Evolutionary conservation across 2,797 vertebrate genomes (phyloP).

Genomic region (Alca torda): DNA sequence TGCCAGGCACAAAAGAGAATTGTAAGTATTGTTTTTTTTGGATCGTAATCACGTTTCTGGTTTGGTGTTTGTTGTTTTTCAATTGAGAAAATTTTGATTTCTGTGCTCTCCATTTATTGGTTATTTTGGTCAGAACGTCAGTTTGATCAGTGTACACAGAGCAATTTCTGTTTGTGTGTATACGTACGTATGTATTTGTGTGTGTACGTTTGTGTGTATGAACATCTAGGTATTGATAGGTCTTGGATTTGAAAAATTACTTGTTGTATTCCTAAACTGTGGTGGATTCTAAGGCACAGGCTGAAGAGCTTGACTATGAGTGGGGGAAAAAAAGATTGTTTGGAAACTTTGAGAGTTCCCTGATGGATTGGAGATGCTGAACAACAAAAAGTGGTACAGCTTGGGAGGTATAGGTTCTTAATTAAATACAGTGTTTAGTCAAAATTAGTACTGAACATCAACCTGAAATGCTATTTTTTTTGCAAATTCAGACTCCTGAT

Average conservation of each 20-base stretch:
- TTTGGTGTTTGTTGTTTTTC: not conserved
- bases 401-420: not conserved
- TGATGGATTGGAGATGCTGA: not conserved
- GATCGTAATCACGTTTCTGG: not conserved
- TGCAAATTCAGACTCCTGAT: not conserved
- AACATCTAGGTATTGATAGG: not conserved
- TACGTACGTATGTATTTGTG: not conserved
- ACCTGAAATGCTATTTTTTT: not conserved
- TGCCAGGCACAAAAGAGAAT: not conserved
- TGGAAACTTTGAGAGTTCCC: not conserved
- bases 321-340: not conserved
- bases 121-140: not conserved
- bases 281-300: not conserved
- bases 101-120: not conserved
- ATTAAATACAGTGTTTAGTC: not conserved
- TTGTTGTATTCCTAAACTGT: not conserved
- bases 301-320: not conserved
- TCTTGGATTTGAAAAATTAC: not conserved
- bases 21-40: conserved; percentile 31
- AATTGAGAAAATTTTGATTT: not conserved
- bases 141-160: not conserved
- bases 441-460: not conserved
- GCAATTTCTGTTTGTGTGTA: not conserved
- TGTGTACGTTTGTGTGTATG: not conserved
- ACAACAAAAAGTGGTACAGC: not conserved